Percentiles rank a stretch among this genome's conserved stretches.
Evolutionary conservation across 2,888 invertebrate species (phyloP).

Genomic region (Anagyrus pseudococci): DNA sequence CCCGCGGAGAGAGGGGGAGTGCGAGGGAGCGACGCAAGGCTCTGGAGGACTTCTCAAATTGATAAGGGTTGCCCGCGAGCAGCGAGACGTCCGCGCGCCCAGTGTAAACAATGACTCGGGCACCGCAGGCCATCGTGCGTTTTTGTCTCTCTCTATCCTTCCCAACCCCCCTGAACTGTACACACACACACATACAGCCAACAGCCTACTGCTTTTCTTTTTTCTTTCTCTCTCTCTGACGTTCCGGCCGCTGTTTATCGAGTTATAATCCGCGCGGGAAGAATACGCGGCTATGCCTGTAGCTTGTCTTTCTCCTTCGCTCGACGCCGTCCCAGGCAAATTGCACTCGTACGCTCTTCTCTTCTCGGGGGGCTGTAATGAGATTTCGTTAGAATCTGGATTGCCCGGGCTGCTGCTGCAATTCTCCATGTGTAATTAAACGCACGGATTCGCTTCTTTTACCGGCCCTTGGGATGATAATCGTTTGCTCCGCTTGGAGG

Average conservation of each 20-base stretch:
- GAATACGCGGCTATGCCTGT: neutral
- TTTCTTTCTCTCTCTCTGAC: neutral
- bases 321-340: neutral
- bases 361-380: conserved; percentile 18
- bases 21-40: too few relatives aligned
- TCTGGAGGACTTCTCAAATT: conserved; percentile 21
- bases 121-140: conserved; percentile 30
- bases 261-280: conserved; percentile 24
- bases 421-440: conserved; percentile 6
- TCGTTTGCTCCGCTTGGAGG: too few relatives aligned
- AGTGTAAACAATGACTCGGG: conserved; percentile 35
- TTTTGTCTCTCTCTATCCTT: conserved; percentile 3
- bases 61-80: conserved; percentile 27
- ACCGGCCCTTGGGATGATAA: neutral
- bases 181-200: too few relatives aligned
- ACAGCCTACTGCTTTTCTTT: neutral
- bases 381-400: conserved; percentile 28
- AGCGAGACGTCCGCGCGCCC: neutral
- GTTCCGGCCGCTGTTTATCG: conserved; percentile 17
- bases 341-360: conserved; percentile 6
- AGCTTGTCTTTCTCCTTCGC: neutral
- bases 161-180: neutral
- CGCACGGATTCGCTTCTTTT: neutral
- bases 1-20: conserved; percentile 2
- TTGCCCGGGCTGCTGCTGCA: neutral